Conservation (phyloP, 2,888 invertebrate genomes). For the Adelphocoris suturalis region DNA sequence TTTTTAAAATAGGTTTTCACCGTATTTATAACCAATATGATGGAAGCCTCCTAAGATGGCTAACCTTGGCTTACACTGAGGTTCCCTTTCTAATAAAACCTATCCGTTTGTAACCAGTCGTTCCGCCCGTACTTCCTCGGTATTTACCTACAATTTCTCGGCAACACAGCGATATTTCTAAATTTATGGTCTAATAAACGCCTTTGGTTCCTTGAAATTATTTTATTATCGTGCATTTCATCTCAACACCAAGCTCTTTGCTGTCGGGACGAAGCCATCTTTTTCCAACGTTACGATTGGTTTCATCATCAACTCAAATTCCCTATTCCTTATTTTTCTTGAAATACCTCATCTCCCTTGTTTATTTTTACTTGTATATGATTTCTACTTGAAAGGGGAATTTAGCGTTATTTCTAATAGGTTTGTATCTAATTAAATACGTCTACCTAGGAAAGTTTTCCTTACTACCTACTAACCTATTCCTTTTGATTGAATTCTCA, state of each 20-base stretch:
- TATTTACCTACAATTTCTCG: constrained; percentile 1
- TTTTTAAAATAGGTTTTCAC: constrained; percentile 46
- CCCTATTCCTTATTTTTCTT: background rate
- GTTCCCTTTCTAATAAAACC: constrained; percentile 71
- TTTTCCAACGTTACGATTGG: background rate
- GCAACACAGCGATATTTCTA: background rate
- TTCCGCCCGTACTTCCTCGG: background rate
- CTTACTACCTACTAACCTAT: too few species aligned
- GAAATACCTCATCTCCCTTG: background rate
- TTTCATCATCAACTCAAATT: background rate
- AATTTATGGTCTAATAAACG: background rate
- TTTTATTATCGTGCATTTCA: background rate
- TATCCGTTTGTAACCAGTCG: constrained; percentile 61
- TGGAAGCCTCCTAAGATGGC: constrained; percentile 75
- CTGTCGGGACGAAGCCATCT: background rate
- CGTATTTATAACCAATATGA: constrained; percentile 75
- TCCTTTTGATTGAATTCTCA: too few species aligned
- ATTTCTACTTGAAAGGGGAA: too few species aligned
- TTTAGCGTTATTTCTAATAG: too few species aligned
- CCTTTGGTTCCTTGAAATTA: background rate
- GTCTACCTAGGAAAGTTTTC: too few species aligned
- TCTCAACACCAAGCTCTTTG: background rate
- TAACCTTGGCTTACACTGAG: constrained; percentile 73
- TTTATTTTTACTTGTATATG: too few species aligned
- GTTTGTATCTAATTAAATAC: too few species aligned